Percentiles rank a stretch among this genome's conserved stretches.
These are phyloP conservation scores for Aphelinus certus DNA, from an alignment of 1,140 invertebrate genomes.

Conservation along the genomic window DNA sequence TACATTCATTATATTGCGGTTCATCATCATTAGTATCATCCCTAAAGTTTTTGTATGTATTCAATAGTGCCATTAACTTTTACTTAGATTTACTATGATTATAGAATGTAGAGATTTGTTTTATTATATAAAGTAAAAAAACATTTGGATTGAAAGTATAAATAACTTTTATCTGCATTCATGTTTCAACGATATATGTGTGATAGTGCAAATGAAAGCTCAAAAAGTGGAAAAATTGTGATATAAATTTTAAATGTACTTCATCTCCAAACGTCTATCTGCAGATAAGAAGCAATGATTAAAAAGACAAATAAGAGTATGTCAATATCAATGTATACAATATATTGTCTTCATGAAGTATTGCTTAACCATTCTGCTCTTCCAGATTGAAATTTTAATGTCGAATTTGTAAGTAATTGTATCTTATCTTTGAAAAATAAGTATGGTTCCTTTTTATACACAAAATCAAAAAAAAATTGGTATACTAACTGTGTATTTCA, in stretches of 20 bases:
- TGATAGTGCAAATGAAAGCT: conserved; percentile 40
- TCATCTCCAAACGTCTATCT: conserved; percentile 48
- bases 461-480: conserved; percentile 22
- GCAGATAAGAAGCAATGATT: conserved; percentile 38
- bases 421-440: neutral
- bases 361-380: conserved; percentile 28
- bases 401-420: conserved; percentile 18
- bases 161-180: conserved; percentile 19
- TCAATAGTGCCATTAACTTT: conserved; percentile 30
- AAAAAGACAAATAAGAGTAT: conserved; percentile 25
- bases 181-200: conserved; percentile 33
- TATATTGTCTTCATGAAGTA: conserved; percentile 11
- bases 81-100: neutral
- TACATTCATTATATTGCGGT: conserved; percentile 1
- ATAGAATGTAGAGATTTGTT: neutral
- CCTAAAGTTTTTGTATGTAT: conserved; percentile 11
- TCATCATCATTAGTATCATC: neutral
- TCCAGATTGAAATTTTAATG: conserved; percentile 31
- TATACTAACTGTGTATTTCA: conserved; percentile 30
- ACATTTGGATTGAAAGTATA: conserved; percentile 2
- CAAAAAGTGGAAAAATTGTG: conserved; percentile 44
- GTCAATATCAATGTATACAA: conserved; percentile 33
- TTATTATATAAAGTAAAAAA: conserved; percentile 1
- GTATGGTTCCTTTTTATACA: conserved; percentile 12
- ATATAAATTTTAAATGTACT: conserved; percentile 45